phyloP scores from a whole-genome alignment of 64 coral and sea anemone species.

The Porites australiensis region DNA sequence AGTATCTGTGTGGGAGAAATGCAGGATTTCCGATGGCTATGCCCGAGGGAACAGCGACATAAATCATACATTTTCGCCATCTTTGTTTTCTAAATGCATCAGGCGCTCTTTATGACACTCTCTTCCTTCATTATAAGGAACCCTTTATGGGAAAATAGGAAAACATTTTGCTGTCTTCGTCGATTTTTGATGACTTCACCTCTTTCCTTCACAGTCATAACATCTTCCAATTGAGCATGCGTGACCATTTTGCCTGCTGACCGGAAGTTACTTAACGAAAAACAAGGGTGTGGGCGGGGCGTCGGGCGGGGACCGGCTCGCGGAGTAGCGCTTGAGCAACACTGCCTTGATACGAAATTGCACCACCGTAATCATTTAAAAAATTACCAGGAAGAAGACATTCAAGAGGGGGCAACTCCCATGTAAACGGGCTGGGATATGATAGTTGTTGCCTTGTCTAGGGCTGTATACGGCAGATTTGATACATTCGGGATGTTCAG shows the following conservation, averaged over 20 bases:
- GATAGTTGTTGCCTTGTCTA: no score
- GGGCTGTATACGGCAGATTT: no score
- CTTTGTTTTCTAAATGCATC: not conserved
- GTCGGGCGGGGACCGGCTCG: no score
- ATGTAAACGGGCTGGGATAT: no score
- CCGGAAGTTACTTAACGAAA: not conserved
- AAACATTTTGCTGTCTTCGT: conserved; percentile 16
- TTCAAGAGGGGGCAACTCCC: no score
- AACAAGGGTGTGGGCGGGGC: no score
- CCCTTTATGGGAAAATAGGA: conserved; percentile 24
- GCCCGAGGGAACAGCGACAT: not conserved
- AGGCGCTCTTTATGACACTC: not conserved
- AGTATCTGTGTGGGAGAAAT: not conserved
- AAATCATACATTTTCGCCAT: not conserved
- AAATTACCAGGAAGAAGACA: no score
- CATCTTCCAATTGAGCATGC: conserved; percentile 14
- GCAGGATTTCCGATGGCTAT: not conserved
- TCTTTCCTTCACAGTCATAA: not conserved
- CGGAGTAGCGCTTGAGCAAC: no score
- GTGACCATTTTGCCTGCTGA: conserved; percentile 6
- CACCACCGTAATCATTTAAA: no score
- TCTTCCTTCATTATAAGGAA: conserved; percentile 1
- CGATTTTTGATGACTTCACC: conserved; percentile 20
- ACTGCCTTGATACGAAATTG: no score
- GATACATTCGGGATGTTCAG: no score